A percentile compares a stretch with the other conserved stretches of the same genome.
Conservation (phyloP, 2,888 invertebrate genomes). For the Strigamia crassipes region DNA sequence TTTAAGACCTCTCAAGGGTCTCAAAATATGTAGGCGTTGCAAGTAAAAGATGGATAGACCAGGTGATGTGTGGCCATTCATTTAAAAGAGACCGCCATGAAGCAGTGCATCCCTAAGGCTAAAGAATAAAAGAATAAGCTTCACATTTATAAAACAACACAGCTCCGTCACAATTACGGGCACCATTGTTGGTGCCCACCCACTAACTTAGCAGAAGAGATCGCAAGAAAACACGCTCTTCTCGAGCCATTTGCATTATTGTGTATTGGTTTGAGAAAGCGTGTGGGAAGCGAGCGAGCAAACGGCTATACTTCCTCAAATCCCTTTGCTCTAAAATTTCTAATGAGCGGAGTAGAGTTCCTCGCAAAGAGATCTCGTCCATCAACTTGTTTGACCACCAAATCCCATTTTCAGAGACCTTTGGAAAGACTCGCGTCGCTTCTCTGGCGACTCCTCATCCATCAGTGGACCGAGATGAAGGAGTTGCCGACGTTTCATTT, state of each 20-base stretch:
- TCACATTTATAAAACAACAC: neutral
- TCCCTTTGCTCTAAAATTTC: conserved; percentile 7
- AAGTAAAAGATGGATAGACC: neutral
- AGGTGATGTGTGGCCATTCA: conserved; percentile 16
- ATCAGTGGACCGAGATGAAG: conserved; percentile 10
- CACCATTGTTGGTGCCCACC: neutral
- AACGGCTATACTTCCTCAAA: neutral
- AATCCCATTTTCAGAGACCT: neutral
- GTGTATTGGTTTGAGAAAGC: neutral
- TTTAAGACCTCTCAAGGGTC: neutral
- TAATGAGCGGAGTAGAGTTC: conserved; percentile 13
- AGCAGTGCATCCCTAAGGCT: neutral
- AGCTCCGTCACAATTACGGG: neutral
- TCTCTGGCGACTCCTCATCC: conserved; percentile 11
- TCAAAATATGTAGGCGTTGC: conserved; percentile 5
- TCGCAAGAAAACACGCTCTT: neutral
- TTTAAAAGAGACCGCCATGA: neutral
- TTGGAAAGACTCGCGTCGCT: conserved; percentile 16
- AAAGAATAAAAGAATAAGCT: neutral
- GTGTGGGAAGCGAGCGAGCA: neutral
- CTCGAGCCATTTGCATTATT: neutral
- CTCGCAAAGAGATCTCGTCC: conserved; percentile 10
- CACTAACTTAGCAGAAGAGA: neutral
- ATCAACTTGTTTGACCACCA: conserved; percentile 16
- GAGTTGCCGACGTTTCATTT: conserved; percentile 4